phyloP scores from a whole-genome alignment of 2,113 vertebrate species.

The Shinisaurus crocodilurus region DNA sequence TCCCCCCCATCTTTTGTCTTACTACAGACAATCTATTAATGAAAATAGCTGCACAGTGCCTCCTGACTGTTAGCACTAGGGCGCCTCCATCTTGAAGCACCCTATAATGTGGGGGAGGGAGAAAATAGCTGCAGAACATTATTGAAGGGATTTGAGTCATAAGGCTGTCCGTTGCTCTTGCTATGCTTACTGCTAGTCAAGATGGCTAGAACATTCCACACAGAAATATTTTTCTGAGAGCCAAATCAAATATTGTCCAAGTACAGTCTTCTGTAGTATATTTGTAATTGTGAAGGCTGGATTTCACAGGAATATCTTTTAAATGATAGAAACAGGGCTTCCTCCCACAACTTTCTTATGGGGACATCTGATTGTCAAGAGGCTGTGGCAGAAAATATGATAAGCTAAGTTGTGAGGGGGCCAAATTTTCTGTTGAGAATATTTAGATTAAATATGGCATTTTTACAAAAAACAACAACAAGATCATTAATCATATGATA shows the following conservation, averaged over 20 bases:
- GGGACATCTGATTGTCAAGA: background rate
- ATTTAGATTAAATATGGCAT: background rate
- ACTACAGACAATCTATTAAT: too few relatives aligned
- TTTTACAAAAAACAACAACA: background rate
- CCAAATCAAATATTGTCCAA: background rate
- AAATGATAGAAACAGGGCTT: background rate
- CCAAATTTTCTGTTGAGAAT: background rate
- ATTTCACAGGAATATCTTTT: background rate
- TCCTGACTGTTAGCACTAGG: too few relatives aligned
- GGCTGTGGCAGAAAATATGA: background rate
- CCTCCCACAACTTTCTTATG: background rate
- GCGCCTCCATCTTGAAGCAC: too few relatives aligned
- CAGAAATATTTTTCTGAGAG: background rate
- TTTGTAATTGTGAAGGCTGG: background rate
- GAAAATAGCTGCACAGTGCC: too few relatives aligned
- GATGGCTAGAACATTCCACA: background rate
- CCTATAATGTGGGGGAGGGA: background rate
- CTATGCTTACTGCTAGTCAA: background rate
- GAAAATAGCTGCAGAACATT: background rate
- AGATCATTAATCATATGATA: too few relatives aligned
- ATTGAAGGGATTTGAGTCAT: conserved; percentile 4
- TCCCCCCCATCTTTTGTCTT: too few relatives aligned
- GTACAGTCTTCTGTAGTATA: background rate
- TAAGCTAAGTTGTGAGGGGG: background rate
- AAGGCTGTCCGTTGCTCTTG: background rate